These are phyloP conservation scores for Sebastolobus altivelis DNA, from an alignment of 2,797 vertebrate species.

Conservation along the genomic window DNA sequence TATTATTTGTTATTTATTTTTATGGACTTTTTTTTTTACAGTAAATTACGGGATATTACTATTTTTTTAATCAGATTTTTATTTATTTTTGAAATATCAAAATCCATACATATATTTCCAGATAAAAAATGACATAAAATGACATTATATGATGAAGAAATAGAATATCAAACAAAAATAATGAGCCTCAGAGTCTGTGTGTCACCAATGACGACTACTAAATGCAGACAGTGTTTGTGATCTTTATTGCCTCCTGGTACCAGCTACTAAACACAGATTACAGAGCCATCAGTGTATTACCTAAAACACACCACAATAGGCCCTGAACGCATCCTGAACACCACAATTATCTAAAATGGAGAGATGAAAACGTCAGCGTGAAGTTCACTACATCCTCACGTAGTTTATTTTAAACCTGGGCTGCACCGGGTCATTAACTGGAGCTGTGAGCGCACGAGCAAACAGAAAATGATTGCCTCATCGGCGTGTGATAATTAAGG, in stretches of 20 bases:
- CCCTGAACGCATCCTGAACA: constrained; percentile 3
- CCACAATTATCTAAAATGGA: constrained; percentile 1
- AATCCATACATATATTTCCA: neutral
- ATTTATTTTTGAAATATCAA: neutral
- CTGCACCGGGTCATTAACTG: constrained; percentile 41
- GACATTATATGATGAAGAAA: neutral
- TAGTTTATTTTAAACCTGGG: constrained; percentile 49
- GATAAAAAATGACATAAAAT: neutral
- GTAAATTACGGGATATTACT: neutral
- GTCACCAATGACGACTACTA: neutral
- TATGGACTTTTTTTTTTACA: neutral
- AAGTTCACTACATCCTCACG: constrained; percentile 7
- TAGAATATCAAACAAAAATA: neutral
- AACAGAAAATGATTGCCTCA: constrained; percentile 60
- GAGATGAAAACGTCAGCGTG: neutral
- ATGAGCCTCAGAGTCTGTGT: neutral
- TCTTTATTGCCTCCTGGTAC: neutral
- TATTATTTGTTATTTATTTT: neutral
- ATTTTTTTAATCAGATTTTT: neutral
- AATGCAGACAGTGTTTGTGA: neutral
- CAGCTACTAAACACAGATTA: neutral
- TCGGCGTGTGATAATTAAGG: constrained; percentile 65
- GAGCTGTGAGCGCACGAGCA: constrained; percentile 35
- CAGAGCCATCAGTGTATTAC: neutral
- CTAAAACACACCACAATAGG: neutral